Conservation (phyloP, 2,888 invertebrate genomes). For the Argynnis bischoffii region DNA sequence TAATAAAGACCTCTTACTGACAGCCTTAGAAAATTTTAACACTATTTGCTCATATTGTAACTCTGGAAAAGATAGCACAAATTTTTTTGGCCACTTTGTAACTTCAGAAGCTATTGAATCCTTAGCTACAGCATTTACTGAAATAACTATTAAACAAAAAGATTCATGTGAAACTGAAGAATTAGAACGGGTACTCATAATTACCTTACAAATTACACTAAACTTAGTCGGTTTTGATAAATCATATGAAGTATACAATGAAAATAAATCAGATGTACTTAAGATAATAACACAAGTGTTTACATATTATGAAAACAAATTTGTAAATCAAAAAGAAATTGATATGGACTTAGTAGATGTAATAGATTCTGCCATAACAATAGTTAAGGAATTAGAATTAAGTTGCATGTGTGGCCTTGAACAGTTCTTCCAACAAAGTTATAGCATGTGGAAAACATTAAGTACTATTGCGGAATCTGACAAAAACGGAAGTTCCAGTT, state of each 20-base stretch:
- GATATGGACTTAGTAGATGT: conserved; percentile 67
- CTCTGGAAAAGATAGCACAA: conserved; percentile 52
- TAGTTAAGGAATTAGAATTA: conserved; percentile 55
- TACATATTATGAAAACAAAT: conserved; percentile 64
- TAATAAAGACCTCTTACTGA: conserved; percentile 82
- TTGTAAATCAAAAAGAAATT: conserved; percentile 61
- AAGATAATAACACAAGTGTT: conserved; percentile 60
- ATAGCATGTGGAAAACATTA: conserved; percentile 65
- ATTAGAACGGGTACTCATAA: conserved; percentile 63
- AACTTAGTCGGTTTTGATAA: conserved; percentile 67
- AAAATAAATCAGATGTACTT: conserved; percentile 52
- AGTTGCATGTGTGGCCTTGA: conserved; percentile 53
- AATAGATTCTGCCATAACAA: conserved; percentile 61
- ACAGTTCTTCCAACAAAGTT: conserved; percentile 59
- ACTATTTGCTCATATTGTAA: conserved; percentile 77
- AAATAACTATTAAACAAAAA: conserved; percentile 58
- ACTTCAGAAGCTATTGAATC: conserved; percentile 59
- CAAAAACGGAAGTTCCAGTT: conserved; percentile 53
- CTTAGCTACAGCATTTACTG: conserved; percentile 59
- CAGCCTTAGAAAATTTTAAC: conserved; percentile 83
- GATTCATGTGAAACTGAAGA: conserved; percentile 57
- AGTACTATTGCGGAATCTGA: conserved; percentile 51
- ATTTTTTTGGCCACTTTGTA: conserved; percentile 65
- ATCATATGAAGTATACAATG: conserved; percentile 55
- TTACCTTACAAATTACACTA: conserved; percentile 64